Base-by-base conservation (phyloP, 2,113 vertebrate species). In the Pelmatolapia mariae region DNA sequence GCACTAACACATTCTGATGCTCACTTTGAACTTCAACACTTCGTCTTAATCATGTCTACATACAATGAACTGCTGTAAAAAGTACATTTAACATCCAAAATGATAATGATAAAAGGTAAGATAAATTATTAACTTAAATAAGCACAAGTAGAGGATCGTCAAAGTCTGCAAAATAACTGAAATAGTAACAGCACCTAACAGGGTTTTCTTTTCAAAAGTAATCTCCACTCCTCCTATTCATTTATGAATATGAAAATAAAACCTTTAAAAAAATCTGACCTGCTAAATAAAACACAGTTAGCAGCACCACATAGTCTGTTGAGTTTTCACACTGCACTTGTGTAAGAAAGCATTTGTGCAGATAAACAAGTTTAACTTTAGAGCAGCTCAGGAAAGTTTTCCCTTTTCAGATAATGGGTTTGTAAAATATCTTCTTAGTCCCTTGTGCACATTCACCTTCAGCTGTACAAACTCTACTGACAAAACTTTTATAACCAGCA, bases 141-240 rank as follows among this genome's bases (percentile, higher is more conserved):
- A 56, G 53, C 53, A 54, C 18, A 52, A 52, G n/a, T 54, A 54
- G 53, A 54, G 0, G 53, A 56, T 24, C 0, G 1, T 24, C 53
- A 56, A 0, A 54, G n/a, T 56, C 10, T 56, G 53, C 53, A 13
- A 56, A 56, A 56, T 56, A 24, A 56, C 53, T 3, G 4, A 13
- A 56, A 56, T 24, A 56, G 22, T 0, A 24, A 2, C 53, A 56
- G 22, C n/a, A 54, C 12, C 53, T 24, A 56, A 24, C n/a, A 13
- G 4, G 53, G n/a, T 24, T 56, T 56, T 56, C 53, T 56, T 56
- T 56, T 24, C n/a, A 56, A 56, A 56, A 56, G 53, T 54, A 54
- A 54, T 54, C 53, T 54, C n/a, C 10, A 54, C 52, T 54, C n/a
- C n/a, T 6, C 1, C 5, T 54, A 22, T 22, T 22, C n/a, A 54